Conservation (phyloP, 2,888 invertebrate species). For the Euplexia lucipara region DNA sequence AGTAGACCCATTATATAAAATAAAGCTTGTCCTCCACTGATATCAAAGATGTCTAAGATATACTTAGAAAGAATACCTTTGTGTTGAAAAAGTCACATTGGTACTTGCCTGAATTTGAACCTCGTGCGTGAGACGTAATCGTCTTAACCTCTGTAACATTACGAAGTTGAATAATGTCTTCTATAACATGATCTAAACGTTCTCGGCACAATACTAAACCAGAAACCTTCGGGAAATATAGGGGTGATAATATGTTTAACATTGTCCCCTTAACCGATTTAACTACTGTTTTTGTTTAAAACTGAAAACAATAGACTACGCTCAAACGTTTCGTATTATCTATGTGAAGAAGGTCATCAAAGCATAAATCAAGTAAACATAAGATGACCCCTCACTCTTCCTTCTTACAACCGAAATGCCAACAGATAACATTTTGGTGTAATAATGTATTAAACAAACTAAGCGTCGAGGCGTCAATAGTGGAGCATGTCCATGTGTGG, state of each 20-base stretch:
- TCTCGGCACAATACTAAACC: no score
- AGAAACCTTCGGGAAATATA: no score
- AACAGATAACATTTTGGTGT: conserved; percentile 33
- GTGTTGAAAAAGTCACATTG: no score
- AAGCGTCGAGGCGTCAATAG: conserved; percentile 7
- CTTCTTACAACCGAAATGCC: conserved; percentile 28
- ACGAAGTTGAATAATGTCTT: no score
- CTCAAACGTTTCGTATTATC: neutral
- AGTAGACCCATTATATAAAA: no score
- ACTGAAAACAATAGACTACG: neutral
- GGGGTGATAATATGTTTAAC: neutral
- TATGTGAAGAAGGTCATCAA: conserved; percentile 11
- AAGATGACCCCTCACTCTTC: conserved; percentile 6
- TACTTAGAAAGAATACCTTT: no score
- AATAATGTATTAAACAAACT: conserved; percentile 29
- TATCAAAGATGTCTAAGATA: no score
- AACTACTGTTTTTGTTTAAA: conserved; percentile 1
- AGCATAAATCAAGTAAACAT: conserved; percentile 18
- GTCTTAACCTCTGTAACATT: no score
- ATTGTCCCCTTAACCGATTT: neutral
- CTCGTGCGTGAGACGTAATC: no score
- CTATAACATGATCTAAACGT: no score
- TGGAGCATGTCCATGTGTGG: conserved; percentile 38
- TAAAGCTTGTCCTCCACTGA: no score
- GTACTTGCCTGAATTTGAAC: no score